Conservation (phyloP, 2,113 vertebrate genomes). For the Malaclemys terrapin region DNA sequence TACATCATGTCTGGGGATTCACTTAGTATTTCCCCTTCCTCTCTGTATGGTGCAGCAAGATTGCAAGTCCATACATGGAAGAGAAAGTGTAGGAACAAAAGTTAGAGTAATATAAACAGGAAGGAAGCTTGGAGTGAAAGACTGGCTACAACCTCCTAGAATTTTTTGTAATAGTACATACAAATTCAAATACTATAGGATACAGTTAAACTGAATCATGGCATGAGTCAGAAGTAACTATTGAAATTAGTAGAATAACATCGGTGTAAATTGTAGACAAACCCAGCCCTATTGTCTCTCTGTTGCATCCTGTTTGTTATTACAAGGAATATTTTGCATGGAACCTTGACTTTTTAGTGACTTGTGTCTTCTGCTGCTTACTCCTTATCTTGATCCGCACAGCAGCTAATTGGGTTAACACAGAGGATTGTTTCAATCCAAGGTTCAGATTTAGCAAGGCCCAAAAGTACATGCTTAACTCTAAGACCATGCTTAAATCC, state of each 20-base stretch:
- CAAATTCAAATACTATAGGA: accelerated
- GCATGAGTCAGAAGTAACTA: not conserved
- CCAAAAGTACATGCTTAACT: not conserved
- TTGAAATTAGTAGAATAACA: not conserved
- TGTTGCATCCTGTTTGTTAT: not conserved
- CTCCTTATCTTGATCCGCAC: not conserved
- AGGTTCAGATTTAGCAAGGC: not conserved
- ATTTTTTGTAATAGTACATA: not conserved
- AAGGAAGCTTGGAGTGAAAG: not conserved
- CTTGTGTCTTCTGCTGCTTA: not conserved
- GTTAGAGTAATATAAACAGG: not conserved
- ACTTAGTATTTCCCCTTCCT: not conserved
- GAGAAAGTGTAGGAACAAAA: not conserved
- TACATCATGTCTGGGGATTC: not conserved
- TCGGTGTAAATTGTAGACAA: not conserved
- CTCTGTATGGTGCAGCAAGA: not conserved
- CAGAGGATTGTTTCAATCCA: not conserved
- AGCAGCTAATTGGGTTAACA: not conserved
- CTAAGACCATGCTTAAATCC: not conserved
- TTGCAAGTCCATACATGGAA: not conserved
- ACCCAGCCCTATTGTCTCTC: not conserved
- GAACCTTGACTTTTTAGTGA: not conserved
- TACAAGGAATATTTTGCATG: not conserved
- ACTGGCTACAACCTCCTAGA: not conserved
- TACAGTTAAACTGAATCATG: not conserved